Evolutionary conservation across 2,797 vertebrate species (phyloP), one percentile per base, ranked within the genome.

Genomic region (Anabas testudineus): DNA sequence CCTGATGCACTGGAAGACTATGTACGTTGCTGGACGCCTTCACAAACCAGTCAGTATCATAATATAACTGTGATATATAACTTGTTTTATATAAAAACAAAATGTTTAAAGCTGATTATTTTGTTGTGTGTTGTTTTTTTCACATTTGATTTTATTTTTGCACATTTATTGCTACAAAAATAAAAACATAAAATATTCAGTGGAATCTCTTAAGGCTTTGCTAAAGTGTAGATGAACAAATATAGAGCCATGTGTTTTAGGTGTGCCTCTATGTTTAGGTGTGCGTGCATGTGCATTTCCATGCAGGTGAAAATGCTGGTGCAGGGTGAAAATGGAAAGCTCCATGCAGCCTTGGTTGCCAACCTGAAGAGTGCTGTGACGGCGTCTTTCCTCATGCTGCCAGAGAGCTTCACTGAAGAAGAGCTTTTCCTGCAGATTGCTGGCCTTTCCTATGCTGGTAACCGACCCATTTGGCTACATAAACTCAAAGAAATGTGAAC

Each of bases 331-430:
- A 96, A 94, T 3, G 61, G 69, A 41, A 92, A 85, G 71, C 94
- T 98, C 7, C 91, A 94, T 1, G 88, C 93, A 0, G 96, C 97
- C 19, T 91, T 99, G 0, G 83, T 93, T 18, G 91, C 91, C 43
- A 99, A 99, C 71, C 88, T 99, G 87, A 96, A 95, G 88, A 99
- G 97, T 34, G 97, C 97, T 0, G 92, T 98, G 61, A 96, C 87
- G 0, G 94, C 97, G 1, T 96, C 97, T 57, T 97, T 99, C 79
- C 97, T 99, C 61, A 97, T 98, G 97, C 80, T 99, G 56, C 97
- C 97, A 0, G 97, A 99, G 85, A 98, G 97, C 82, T 98, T 96
- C 86, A 95, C 94, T 0, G 97, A 99, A 69, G 97, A 99, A 70
- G 97, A 98, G 2, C 96, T 99, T 3, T 99, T 95, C 68, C 59